Evolutionary conservation across 2,888 invertebrate species (phyloP).

Genomic region (Drosophila basisetae): DNA sequence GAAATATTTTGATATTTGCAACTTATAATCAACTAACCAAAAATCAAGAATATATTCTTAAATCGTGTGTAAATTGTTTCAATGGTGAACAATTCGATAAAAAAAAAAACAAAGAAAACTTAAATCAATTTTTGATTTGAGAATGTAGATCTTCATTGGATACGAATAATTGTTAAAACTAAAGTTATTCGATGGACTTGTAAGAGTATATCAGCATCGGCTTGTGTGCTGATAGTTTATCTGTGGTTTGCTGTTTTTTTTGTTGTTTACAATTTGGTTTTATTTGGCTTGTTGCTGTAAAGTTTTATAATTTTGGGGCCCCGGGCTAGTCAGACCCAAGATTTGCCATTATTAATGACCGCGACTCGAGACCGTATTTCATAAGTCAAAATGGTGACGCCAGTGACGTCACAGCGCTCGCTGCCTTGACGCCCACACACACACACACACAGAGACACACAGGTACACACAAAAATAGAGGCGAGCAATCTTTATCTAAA

Average conservation of each 20-base stretch:
- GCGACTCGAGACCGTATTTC: constrained; percentile 30
- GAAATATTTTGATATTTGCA: background rate
- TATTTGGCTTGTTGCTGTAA: constrained; percentile 34
- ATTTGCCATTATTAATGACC: constrained; percentile 69
- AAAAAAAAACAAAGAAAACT: background rate
- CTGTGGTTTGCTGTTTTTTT: constrained; percentile 4
- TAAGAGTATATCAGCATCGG: constrained; percentile 5
- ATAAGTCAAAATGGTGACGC: constrained; percentile 45
- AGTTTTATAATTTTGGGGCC: constrained; percentile 41
- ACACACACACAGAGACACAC: background rate
- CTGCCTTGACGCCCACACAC: constrained; percentile 39
- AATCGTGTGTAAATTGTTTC: background rate
- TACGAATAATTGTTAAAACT: background rate
- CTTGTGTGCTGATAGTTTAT: background rate
- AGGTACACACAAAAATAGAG: background rate
- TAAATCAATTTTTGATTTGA: background rate
- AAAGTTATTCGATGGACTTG: too few species aligned
- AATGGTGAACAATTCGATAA: background rate
- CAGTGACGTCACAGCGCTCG: constrained; percentile 60
- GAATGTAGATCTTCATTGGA: background rate
- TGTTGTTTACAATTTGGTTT: constrained; percentile 7
- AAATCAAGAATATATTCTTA: background rate
- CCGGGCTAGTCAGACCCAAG: constrained; percentile 38
- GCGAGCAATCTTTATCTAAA: constrained; percentile 50
- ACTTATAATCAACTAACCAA: background rate